A percentile compares a stretch with the other conserved stretches of the same genome.
phyloP scores from a whole-genome alignment of 2,888 invertebrate genomes.

The Biston betularia region DNA sequence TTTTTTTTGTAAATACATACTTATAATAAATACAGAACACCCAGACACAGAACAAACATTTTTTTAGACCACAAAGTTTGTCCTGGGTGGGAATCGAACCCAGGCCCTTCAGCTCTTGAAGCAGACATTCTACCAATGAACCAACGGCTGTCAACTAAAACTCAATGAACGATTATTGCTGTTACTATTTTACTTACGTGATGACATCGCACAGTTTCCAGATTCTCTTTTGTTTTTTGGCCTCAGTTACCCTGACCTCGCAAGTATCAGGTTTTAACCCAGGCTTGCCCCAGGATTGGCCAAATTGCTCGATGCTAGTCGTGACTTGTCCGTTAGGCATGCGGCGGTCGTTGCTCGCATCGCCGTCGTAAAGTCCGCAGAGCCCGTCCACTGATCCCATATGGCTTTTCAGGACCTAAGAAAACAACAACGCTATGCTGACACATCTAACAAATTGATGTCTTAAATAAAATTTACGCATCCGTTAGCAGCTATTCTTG shows the following conservation, averaged over 20 bases:
- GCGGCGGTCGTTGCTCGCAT: constrained; percentile 88
- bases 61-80: too few species aligned
- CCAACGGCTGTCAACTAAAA: too few species aligned
- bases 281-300: constrained; percentile 90
- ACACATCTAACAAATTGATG: not conserved
- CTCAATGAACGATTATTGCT: too few species aligned
- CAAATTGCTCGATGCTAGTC: constrained; percentile 89
- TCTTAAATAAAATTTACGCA: too few species aligned
- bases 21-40: too few species aligned
- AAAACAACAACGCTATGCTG: not conserved
- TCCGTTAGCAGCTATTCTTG: too few species aligned
- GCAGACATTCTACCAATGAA: too few species aligned
- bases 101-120: too few species aligned
- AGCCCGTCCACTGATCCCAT: constrained; percentile 90
- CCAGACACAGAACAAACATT: too few species aligned
- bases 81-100: too few species aligned
- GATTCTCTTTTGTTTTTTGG: constrained; percentile 87
- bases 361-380: constrained; percentile 92
- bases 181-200: constrained; percentile 85
- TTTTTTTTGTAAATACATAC: too few species aligned
- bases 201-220: constrained; percentile 89
- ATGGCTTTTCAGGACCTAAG: constrained; percentile 85
- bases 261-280: constrained; percentile 82
- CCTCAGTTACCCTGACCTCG: constrained; percentile 87
- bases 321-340: constrained; percentile 89